A percentile compares a stretch with the other conserved stretches of the same genome.
phyloP scores from a whole-genome alignment of 2,888 invertebrate species.

The Apodemia zela region DNA sequence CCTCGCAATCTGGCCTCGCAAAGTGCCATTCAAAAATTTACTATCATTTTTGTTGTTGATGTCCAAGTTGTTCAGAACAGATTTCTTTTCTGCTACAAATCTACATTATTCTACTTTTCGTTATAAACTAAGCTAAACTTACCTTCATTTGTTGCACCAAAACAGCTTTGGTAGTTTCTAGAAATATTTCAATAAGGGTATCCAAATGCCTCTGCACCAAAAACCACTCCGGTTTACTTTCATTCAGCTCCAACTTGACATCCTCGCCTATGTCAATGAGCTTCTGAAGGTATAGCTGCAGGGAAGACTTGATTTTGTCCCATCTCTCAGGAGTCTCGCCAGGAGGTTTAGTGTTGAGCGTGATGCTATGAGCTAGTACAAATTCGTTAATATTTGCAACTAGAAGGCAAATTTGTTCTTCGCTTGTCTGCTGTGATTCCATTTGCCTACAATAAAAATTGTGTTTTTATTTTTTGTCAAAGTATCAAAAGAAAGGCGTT shows the following conservation, averaged over 20 bases:
- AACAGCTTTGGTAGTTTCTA: constrained; percentile 79
- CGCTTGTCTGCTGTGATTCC: constrained; percentile 49
- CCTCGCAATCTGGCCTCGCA: too few relatives aligned
- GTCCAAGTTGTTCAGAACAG: too few relatives aligned
- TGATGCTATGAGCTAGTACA: constrained; percentile 75
- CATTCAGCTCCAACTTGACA: constrained; percentile 70
- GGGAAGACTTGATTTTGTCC: constrained; percentile 71
- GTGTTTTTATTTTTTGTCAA: too few relatives aligned
- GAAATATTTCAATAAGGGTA: constrained; percentile 76
- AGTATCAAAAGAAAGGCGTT: too few relatives aligned
- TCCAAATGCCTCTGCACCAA: constrained; percentile 66
- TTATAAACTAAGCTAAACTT: background rate
- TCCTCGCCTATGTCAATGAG: constrained; percentile 73
- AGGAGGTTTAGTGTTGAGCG: constrained; percentile 69
- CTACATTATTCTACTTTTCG: too few relatives aligned
- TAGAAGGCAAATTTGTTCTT: constrained; percentile 71
- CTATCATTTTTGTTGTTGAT: too few relatives aligned
- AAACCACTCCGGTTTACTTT: constrained; percentile 60
- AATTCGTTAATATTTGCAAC: constrained; percentile 81
- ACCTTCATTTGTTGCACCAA: constrained; percentile 81
- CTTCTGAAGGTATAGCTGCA: constrained; percentile 69
- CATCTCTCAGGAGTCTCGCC: constrained; percentile 72
- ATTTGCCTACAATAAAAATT: constrained; percentile 52
- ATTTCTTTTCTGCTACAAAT: too few relatives aligned
- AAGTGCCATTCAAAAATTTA: too few relatives aligned